Percentiles rank a stretch among this genome's conserved stretches.
Conservation (phyloP, 2,888 invertebrate species). For the Caenorhabditis auriculariae region DNA sequence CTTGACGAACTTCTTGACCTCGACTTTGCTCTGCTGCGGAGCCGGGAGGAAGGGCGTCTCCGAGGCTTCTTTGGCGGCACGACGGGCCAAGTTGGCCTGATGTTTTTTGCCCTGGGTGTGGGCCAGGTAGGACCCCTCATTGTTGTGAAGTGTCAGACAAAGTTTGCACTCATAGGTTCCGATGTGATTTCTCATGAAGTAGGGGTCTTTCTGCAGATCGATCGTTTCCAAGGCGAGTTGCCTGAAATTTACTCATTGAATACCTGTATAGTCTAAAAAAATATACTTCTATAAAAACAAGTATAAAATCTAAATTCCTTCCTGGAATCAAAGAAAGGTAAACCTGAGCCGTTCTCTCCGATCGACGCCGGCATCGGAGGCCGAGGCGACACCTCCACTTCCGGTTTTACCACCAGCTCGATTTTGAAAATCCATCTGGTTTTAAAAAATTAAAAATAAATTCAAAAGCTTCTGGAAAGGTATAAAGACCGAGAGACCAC, state of each 20-base stretch:
- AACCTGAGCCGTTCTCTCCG: conserved; percentile 67
- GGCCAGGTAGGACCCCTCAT: conserved; percentile 87
- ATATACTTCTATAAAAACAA: not conserved
- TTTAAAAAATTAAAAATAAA: conserved; percentile 1
- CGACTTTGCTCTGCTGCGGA: conserved; percentile 76
- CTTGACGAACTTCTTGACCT: conserved; percentile 98
- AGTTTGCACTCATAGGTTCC: conserved; percentile 97
- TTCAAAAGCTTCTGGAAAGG: no score
- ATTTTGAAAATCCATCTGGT: conserved; percentile 99
- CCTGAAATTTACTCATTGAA: conserved; percentile 86
- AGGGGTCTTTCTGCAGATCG: conserved; percentile 97
- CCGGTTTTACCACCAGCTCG: conserved; percentile 98
- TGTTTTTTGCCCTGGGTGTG: conserved; percentile 99
- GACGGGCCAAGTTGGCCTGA: conserved; percentile 93
- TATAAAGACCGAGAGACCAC: no score
- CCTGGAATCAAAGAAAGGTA: no score
- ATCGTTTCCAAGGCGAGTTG: conserved; percentile 97
- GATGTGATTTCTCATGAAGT: conserved; percentile 99
- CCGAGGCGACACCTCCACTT: conserved; percentile 97
- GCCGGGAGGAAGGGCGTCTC: conserved; percentile 80
- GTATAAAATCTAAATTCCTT: not conserved
- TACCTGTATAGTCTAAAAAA: not conserved
- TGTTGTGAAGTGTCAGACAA: conserved; percentile 95
- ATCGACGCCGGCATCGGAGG: conserved; percentile 96
- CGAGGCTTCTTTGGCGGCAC: conserved; percentile 85